Conservation (phyloP, 2,888 invertebrate genomes). For the Mechanitis messenoides region DNA sequence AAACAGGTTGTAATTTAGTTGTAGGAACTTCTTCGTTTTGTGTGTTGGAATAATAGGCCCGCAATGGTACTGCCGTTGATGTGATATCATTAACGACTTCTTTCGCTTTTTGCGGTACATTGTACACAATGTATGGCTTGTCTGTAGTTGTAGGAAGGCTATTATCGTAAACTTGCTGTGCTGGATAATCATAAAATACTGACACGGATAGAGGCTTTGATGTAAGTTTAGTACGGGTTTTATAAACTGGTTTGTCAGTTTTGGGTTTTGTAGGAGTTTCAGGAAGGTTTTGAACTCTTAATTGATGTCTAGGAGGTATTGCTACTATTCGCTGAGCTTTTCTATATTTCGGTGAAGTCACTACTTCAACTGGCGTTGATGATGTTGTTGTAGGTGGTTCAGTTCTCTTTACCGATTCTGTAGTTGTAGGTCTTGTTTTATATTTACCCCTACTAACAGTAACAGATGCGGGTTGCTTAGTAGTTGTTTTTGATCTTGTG, state of each 20-base stretch:
- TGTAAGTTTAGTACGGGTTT: conserved; percentile 68
- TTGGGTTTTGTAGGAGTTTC: conserved; percentile 58
- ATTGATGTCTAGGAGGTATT: conserved; percentile 63
- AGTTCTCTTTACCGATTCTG: conserved; percentile 52
- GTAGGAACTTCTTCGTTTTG: conserved; percentile 73
- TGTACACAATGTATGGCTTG: conserved; percentile 72
- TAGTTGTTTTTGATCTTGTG: conserved; percentile 54
- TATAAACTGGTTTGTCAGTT: conserved; percentile 65
- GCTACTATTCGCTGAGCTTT: conserved; percentile 53
- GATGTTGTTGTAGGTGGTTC: conserved; percentile 63
- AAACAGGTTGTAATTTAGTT: conserved; percentile 72
- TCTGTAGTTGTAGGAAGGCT: conserved; percentile 63
- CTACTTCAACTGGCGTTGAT: conserved; percentile 58
- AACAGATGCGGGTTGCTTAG: conserved; percentile 50
- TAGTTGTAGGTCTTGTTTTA: conserved; percentile 61
- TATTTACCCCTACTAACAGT: conserved; percentile 57
- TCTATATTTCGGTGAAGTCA: conserved; percentile 57
- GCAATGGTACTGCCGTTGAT: conserved; percentile 79
- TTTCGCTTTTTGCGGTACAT: conserved; percentile 62
- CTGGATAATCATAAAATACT: conserved; percentile 67
- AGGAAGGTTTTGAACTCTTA: conserved; percentile 62
- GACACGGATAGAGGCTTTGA: conserved; percentile 69
- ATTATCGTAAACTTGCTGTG: conserved; percentile 59
- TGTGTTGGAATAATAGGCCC: conserved; percentile 77
- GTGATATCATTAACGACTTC: conserved; percentile 62